Base-by-base conservation (phyloP, 2,113 vertebrate genomes). In the Peromyscus leucopus region DNA sequence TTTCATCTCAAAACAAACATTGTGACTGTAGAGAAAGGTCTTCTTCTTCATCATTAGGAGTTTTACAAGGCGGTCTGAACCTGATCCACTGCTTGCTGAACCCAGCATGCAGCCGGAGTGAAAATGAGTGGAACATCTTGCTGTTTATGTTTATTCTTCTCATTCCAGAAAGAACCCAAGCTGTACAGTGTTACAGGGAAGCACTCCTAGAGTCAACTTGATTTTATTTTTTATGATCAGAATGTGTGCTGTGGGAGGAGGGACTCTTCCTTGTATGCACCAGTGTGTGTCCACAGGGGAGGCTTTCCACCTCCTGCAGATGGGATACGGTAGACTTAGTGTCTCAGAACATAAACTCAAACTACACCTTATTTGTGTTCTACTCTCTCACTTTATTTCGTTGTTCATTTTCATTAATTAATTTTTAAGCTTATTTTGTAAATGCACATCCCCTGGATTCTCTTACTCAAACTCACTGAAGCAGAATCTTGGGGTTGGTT, bases 101-200 rank as follows among this genome's bases (percentile, higher is more conserved):
- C 75, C 90, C 89, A 96, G 65, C 63, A 71, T 57, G 85, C 95
- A 87, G 72, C 65, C 78, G 24, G 93, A 84, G 55, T 59, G n/a
- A 80, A 93, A 92, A 48, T 84, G 71, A 63, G 83, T 72, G 79
- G 94, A 69, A 87, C 51, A 95, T 95, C n/a, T 86, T 61, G 51
- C 67, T 59, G 36, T 82, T 89, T 91, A 51, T 91, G 86, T 89
- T 90, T 67, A 74, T 87, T 55, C 12, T 90, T 88, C 39, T 90
- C 67, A 82, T 51, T 76, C 74, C 55, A 80, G 75, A 86, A 67
- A 87, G 90, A 76, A 61, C n/a, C 82, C 31, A 78, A 51, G 75
- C 80, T 90, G 21, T 5, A 89, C 72, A 61, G 8, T 59, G 26
- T 63, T 17, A 8, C 5, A 5, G 42, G 57, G 21, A 17, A 90